A percentile compares a stretch with the other conserved stretches of the same genome.
Conservation (phyloP, 2,797 vertebrate genomes). For the Coregonus suidteri region DNA sequence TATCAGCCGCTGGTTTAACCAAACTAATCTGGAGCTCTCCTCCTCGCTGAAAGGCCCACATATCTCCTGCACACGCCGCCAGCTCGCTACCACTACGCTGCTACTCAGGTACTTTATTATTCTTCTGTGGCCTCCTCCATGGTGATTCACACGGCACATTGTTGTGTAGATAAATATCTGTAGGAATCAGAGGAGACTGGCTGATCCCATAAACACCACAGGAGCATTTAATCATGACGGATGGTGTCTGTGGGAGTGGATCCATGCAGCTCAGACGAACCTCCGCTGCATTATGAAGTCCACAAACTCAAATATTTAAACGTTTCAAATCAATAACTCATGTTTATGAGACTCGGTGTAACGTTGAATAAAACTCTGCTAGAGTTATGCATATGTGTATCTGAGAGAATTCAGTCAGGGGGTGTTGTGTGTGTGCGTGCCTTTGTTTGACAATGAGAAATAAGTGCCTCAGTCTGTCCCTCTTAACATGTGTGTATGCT, state of each 20-base stretch:
- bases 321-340: constrained; percentile 49
- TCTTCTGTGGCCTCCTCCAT: constrained; percentile 30
- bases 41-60: constrained; percentile 25
- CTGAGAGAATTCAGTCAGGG: constrained; percentile 21
- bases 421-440: constrained; percentile 28
- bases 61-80: constrained; percentile 6
- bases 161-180: constrained; percentile 51
- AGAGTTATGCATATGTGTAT: constrained; percentile 43
- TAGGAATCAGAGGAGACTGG: constrained; percentile 37
- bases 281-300: constrained; percentile 16
- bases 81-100: constrained; percentile 16
- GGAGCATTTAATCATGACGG: constrained; percentile 48
- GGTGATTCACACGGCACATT: constrained; percentile 12
- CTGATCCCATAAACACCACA: constrained; percentile 52
- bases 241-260: constrained; percentile 36
- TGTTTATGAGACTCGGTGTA: constrained; percentile 35
- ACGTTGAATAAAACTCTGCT: constrained; percentile 36
- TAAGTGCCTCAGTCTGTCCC: no score
- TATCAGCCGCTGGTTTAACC: constrained; percentile 52
- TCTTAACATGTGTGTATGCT: no score
- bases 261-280: constrained; percentile 20
- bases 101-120: constrained; percentile 19
- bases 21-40: constrained; percentile 44
- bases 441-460: no score
- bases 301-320: constrained; percentile 33